Conservation (phyloP, 2,888 invertebrate species). For the Xanthorhoe designata region DNA sequence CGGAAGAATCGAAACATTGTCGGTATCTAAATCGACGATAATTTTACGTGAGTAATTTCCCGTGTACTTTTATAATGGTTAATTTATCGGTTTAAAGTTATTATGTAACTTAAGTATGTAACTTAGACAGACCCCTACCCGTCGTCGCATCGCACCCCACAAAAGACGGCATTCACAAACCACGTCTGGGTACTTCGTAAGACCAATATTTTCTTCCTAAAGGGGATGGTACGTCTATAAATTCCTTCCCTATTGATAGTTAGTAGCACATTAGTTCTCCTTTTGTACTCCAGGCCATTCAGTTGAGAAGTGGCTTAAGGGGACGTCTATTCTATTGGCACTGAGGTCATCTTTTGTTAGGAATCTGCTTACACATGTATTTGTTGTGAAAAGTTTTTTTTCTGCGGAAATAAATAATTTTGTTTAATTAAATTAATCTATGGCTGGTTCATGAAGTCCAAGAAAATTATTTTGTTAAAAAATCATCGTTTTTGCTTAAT, state of each 20-base stretch:
- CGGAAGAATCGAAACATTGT: no score
- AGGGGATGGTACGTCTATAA: conserved; percentile 77
- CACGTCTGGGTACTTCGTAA: conserved; percentile 81
- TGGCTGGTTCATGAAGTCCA: no score
- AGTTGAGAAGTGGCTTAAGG: conserved; percentile 72
- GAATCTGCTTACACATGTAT: conserved; percentile 25
- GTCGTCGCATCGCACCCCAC: conserved; percentile 52
- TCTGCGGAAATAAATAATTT: no score
- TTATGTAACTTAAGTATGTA: conserved; percentile 16
- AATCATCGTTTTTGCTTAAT: no score
- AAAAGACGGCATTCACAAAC: conserved; percentile 77
- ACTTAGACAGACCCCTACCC: conserved; percentile 40
- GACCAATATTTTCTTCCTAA: conserved; percentile 82
- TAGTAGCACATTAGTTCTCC: conserved; percentile 81
- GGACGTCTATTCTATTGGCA: conserved; percentile 53
- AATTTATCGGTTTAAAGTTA: no score
- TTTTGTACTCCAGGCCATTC: conserved; percentile 76
- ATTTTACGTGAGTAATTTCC: no score
- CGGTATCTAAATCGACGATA: no score
- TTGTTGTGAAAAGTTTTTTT: neutral
- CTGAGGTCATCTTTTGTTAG: conserved; percentile 31
- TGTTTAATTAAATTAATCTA: no score
- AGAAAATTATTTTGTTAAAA: no score
- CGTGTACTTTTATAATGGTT: no score
- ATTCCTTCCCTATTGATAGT: conserved; percentile 81